These are phyloP conservation scores for Acanthaster planci DNA, from an alignment of 35 echinoderm and acorn worm species.

Conservation along the genomic window DNA sequence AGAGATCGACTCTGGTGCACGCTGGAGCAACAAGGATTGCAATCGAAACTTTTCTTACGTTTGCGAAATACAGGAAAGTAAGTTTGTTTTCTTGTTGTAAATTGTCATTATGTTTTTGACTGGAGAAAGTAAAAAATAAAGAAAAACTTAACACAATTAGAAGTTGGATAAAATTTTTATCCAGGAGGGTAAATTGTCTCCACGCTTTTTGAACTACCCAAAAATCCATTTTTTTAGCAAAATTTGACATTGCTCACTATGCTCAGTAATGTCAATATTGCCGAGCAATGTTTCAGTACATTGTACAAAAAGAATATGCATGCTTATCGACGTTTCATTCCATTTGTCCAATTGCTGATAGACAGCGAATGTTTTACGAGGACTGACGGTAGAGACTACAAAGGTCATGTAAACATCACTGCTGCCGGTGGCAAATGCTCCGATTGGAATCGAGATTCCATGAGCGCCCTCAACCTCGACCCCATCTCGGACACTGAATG, in stretches of 20 bases:
- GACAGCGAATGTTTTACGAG: conserved; percentile 26
- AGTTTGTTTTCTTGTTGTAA: no score
- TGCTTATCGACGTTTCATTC: neutral
- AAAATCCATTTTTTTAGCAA: no score
- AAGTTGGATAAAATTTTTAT: no score
- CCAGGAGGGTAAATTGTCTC: no score
- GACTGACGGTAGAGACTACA: conserved; percentile 19
- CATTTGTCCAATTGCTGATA: neutral
- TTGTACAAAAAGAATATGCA: neutral
- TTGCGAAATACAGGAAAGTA: conserved; percentile 39
- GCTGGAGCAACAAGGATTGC: conserved; percentile 17
- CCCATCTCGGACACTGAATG: neutral
- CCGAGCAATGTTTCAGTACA: neutral
- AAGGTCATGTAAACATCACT: conserved; percentile 13
- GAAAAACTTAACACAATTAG: no score
- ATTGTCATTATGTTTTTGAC: no score
- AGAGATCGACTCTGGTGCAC: neutral
- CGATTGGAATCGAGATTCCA: neutral
- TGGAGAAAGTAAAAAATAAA: no score
- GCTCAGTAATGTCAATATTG: no score
- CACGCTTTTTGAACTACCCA: no score
- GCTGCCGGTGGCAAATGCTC: conserved; percentile 10
- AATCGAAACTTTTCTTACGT: conserved; percentile 5
- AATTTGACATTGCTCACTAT: no score
- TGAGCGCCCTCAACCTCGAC: conserved; percentile 15